Conservation (phyloP, 2,113 vertebrate genomes). For the Siniperca chuatsi region DNA sequence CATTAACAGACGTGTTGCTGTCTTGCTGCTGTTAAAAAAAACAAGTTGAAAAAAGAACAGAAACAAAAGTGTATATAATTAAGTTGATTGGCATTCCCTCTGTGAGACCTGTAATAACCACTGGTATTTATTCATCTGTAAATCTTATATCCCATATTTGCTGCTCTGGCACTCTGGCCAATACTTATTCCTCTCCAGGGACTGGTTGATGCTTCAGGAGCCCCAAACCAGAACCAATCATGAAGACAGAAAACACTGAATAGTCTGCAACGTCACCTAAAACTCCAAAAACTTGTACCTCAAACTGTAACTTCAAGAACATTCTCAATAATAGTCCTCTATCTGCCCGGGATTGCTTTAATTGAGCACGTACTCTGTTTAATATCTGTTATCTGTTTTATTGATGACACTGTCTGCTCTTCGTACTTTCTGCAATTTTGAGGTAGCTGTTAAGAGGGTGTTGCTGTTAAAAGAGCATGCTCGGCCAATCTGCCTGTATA, state of each 20-base stretch:
- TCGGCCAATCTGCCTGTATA: too few species aligned
- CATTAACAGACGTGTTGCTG: not conserved
- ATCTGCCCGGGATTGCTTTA: not conserved
- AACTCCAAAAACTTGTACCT: too few species aligned
- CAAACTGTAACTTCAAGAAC: not conserved
- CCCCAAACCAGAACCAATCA: not conserved
- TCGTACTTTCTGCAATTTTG: too few species aligned
- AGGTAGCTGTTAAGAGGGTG: too few species aligned
- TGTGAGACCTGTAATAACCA: too few species aligned
- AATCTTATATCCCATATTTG: not conserved
- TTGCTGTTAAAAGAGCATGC: too few species aligned
- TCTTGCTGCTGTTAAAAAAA: not conserved
- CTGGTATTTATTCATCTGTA: not conserved
- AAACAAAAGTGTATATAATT: not conserved
- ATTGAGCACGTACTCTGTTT: too few species aligned
- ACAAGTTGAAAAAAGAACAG: not conserved
- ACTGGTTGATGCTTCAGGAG: not conserved
- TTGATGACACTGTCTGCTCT: too few species aligned
- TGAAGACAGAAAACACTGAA: not conserved
- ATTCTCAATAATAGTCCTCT: not conserved
- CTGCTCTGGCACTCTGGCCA: not conserved
- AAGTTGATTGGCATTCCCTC: not conserved
- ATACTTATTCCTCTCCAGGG: not conserved
- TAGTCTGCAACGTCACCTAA: not conserved
- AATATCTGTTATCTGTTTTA: too few species aligned